Conservation (phyloP, 2,797 vertebrate species). For the Anisognathus igniventris region DNA sequence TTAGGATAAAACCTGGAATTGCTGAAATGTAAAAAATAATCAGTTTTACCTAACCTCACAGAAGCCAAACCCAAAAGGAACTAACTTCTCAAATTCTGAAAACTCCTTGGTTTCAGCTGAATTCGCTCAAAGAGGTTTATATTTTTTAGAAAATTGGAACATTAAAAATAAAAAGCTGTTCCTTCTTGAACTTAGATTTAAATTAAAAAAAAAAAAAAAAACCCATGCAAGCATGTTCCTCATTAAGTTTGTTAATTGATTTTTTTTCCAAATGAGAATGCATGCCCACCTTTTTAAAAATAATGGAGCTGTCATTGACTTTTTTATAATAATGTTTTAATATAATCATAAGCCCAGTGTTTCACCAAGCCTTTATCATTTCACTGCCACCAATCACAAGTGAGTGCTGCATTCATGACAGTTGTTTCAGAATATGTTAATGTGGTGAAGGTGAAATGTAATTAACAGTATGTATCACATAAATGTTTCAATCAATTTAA, state of each 20-base stretch:
- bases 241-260: not conserved
- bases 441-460: constrained; percentile 29
- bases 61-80: not conserved
- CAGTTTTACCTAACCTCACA: not conserved
- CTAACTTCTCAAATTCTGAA: not conserved
- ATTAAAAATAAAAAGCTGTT: not conserved
- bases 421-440: constrained; percentile 5
- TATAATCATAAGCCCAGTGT: not conserved
- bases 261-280: not conserved
- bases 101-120: not conserved
- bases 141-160: not conserved
- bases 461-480: constrained; percentile 39
- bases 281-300: not conserved
- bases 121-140: not conserved
- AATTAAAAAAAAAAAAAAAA: accelerated
- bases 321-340: not conserved
- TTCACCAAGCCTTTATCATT: not conserved
- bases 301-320: not conserved
- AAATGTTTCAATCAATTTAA: constrained; percentile 52
- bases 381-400: not conserved
- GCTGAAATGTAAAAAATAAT: not conserved
- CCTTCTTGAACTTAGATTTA: not conserved
- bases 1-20: not conserved
- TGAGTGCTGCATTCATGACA: not conserved
- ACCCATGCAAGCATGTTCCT: not conserved